Conservation (phyloP, 2,113 vertebrate species). For the Poeciliopsis occidentalis region DNA sequence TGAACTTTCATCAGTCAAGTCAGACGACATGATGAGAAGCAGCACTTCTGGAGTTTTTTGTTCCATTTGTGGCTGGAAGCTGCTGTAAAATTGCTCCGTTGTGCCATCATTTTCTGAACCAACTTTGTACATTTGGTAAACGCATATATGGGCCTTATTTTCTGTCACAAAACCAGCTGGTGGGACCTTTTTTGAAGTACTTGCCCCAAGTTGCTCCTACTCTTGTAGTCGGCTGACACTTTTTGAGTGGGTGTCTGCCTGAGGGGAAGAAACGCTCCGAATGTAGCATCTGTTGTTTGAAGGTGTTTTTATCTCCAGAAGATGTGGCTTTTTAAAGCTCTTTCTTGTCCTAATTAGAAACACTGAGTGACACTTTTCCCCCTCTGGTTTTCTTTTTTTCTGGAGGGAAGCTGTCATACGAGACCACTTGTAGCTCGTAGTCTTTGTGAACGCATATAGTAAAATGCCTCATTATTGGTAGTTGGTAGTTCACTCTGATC, state of each 20-base stretch:
- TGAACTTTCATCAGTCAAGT: not conserved
- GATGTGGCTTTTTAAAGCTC: constrained; percentile 27
- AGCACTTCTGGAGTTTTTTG: not conserved
- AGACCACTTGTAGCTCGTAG: constrained; percentile 24
- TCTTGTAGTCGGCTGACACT: constrained; percentile 54
- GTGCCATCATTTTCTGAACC: constrained; percentile 19
- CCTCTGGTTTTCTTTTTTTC: constrained; percentile 12
- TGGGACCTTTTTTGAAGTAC: constrained; percentile 46
- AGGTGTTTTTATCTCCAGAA: constrained; percentile 30
- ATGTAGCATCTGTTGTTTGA: constrained; percentile 54
- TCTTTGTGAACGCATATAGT: constrained; percentile 9
- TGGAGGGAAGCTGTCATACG: constrained; percentile 10
- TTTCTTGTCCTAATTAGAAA: constrained; percentile 47
- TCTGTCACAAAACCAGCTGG: constrained; percentile 31
- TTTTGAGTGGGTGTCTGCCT: constrained; percentile 57
- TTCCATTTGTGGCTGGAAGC: constrained; percentile 5
- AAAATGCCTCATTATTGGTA: constrained; percentile 24
- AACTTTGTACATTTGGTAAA: constrained; percentile 22
- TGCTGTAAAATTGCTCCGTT: constrained; percentile 18
- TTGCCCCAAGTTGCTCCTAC: constrained; percentile 51
- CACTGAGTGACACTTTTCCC: constrained; percentile 42
- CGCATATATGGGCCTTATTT: constrained; percentile 15
- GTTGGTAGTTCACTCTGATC: not conserved
- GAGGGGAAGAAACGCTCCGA: constrained; percentile 44
- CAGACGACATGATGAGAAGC: not conserved